Percentiles rank a stretch among this genome's conserved stretches.
phyloP scores from a whole-genome alignment of 2,113 vertebrate genomes.

The Oophaga pumilio region DNA sequence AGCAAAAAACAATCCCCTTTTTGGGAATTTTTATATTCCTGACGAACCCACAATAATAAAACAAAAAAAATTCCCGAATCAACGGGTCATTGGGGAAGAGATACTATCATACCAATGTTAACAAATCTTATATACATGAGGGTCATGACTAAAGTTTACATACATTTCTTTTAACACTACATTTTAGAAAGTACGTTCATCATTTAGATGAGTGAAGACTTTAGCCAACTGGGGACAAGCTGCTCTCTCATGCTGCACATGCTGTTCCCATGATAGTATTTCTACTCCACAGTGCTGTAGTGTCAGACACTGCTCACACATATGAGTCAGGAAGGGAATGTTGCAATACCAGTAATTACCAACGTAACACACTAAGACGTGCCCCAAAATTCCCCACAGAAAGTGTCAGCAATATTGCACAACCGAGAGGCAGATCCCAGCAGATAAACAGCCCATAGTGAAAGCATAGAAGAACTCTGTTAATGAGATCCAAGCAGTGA shows the following conservation, averaged over 20 bases:
- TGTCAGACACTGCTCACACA: background rate
- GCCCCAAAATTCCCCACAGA: conserved; percentile 39
- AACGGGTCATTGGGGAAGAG: background rate
- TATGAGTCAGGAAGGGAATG: conserved; percentile 8
- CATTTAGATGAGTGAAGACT: background rate
- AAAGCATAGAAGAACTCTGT: background rate
- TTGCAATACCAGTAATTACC: conserved; percentile 51
- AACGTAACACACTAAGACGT: conserved; percentile 33
- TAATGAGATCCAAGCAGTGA: no score
- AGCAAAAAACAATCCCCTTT: no score
- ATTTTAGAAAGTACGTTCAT: background rate
- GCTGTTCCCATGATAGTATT: background rate
- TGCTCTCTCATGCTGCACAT: background rate
- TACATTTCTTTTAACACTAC: no score
- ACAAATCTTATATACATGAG: background rate
- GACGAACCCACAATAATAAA: no score
- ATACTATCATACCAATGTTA: background rate
- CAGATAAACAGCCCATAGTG: background rate
- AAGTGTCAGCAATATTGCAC: conserved; percentile 1
- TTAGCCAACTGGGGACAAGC: background rate
- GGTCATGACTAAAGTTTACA: background rate
- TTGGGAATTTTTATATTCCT: no score
- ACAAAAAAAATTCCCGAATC: no score
- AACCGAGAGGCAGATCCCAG: background rate
- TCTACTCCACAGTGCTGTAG: background rate